Evolutionary conservation across 2,113 vertebrate species (phyloP), one percentile per base, ranked within the genome.

Genomic region (Scopus umbretta): DNA sequence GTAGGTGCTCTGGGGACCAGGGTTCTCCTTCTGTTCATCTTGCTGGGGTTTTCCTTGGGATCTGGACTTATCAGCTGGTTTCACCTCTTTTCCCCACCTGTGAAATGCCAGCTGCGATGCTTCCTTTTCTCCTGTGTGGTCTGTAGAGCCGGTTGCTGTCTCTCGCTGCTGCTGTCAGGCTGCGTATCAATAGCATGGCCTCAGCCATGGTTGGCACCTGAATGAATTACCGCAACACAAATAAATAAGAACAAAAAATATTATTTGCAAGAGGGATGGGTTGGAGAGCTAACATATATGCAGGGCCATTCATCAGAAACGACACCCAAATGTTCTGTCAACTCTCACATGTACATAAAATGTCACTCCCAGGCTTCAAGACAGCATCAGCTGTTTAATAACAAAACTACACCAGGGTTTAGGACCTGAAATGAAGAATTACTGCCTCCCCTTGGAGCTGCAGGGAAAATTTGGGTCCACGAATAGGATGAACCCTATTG

Each of bases 181-280:
- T 74, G 62, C 20, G 3, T 92, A 68, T 85, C 47, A 53, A 53
- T 86, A 74, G 75, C 27, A 5, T 0, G 12, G 72, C 38, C 59
- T 95, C 76, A n/a, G 56, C 65, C 38, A 16, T 78, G 38, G 50
- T 1, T 62, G 89, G 70, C 61, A 91, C 84, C 56, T 82, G 89
- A 87, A 85, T 74, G 70, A 91, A 94, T 95, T 80, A 56, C 89
- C 56, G 78, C 91, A 89, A 72, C 82, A 85, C 76, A 91, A 96
- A 87, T 74, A 91, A 94, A 78, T 66, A 84, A 92, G 65, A 38
- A 76, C 47, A 67, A 40, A 55, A 83, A 90, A 78, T 29, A 82
- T 45, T 38, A 38, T 88, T 96, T 94, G 59, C 19, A 52, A 91
- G 74, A 88, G 74, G 53, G 43, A 3, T 2, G 21, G 52, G 66